Conservation (phyloP, 2,797 vertebrate species). For the Huso huso region DNA sequence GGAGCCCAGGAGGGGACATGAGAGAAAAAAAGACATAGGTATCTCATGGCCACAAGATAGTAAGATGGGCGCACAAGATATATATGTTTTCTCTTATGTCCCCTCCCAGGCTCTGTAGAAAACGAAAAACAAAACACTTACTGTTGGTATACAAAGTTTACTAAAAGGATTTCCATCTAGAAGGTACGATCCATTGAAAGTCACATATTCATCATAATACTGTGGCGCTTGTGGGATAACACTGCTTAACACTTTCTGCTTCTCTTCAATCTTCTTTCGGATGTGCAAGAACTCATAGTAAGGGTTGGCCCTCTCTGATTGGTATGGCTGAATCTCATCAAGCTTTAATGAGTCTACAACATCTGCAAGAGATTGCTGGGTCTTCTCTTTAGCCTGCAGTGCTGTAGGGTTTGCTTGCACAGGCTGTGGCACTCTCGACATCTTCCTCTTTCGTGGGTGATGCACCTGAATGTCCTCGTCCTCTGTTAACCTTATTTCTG, state of each 20-base stretch:
- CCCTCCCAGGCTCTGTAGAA: background rate
- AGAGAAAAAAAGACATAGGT: no score
- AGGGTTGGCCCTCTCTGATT: slow-evolving; percentile 91
- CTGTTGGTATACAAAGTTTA: slow-evolving; percentile 97
- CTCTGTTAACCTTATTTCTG: slow-evolving; percentile 70
- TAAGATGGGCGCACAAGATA: no score
- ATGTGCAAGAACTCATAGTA: slow-evolving; percentile 98
- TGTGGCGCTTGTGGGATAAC: slow-evolving; percentile 97
- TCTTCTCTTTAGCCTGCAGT: slow-evolving; percentile 79
- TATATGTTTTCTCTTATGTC: no score
- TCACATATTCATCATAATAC: slow-evolving; percentile 97
- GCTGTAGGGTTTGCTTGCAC: slow-evolving; percentile 60
- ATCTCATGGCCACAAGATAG: no score
- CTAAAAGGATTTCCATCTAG: slow-evolving; percentile 95
- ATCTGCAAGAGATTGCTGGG: slow-evolving; percentile 87
- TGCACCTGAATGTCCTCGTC: slow-evolving; percentile 83
- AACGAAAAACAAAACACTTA: slow-evolving; percentile 54
- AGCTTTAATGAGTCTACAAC: slow-evolving; percentile 92
- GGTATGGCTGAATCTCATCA: slow-evolving; percentile 95
- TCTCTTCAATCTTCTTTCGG: slow-evolving; percentile 94
- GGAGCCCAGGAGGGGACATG: no score
- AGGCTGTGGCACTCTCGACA: slow-evolving; percentile 67
- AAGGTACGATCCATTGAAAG: slow-evolving; percentile 96
- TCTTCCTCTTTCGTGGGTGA: slow-evolving; percentile 92
- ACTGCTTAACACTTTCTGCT: slow-evolving; percentile 89